Evolutionary conservation across 2,113 vertebrate species (phyloP).

Genomic region (Phaethon lepturus): DNA sequence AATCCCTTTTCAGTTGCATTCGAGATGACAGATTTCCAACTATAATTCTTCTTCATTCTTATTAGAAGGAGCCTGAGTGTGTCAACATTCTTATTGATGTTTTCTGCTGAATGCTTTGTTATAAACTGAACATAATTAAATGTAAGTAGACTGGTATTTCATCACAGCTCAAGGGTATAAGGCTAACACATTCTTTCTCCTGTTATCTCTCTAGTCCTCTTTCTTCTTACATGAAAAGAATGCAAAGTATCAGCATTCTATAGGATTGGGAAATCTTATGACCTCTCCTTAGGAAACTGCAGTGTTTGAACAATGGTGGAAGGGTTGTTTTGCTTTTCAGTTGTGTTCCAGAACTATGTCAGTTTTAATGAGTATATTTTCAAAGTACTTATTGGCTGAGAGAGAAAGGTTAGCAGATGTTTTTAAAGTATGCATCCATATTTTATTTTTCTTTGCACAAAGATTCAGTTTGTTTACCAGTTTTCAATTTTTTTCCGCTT

Average conservation of each 20-base stretch:
- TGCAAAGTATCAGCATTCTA: constrained; percentile 33
- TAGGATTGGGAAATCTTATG: constrained; percentile 31
- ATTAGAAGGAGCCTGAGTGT: constrained; percentile 36
- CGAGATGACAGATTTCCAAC: constrained; percentile 16
- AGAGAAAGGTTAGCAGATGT: neutral
- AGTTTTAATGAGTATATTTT: constrained; percentile 23
- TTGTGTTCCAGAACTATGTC: neutral
- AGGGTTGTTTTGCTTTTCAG: neutral
- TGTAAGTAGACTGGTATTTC: constrained; percentile 53
- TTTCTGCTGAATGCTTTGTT: constrained; percentile 56
- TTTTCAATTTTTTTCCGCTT: neutral
- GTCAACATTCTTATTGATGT: constrained; percentile 55
- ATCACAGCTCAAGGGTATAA: constrained; percentile 61
- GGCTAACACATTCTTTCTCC: constrained; percentile 43
- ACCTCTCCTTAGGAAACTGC: constrained; percentile 12
- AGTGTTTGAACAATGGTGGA: neutral
- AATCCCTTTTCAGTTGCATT: constrained; percentile 26
- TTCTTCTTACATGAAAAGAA: constrained; percentile 52
- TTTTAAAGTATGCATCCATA: neutral
- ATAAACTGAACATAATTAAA: constrained; percentile 64
- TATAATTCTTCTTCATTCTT: constrained; percentile 46
- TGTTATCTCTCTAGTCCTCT: constrained; percentile 27
- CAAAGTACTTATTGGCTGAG: neutral
- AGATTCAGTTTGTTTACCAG: neutral
- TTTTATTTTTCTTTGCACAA: neutral